phyloP scores from a whole-genome alignment of 2,113 vertebrate genomes.

The Pycnonotus jocosus region DNA sequence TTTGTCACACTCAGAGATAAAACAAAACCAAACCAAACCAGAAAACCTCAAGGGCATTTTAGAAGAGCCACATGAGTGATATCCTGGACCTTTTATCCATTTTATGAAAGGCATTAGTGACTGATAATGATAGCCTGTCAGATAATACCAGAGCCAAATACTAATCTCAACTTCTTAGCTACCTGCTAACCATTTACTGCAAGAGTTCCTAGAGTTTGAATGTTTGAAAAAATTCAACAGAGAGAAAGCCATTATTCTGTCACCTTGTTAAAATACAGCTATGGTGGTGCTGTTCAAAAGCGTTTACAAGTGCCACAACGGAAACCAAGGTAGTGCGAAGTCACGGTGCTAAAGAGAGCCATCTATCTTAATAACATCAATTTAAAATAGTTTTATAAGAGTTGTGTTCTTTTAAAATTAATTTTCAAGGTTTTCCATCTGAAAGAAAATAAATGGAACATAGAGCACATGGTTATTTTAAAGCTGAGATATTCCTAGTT shows the following conservation, averaged over 20 bases:
- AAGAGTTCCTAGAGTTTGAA: not conserved
- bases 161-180: constrained; percentile 4
- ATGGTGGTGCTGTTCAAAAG: not conserved
- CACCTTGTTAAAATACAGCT: not conserved
- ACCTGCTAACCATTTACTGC: constrained; percentile 19
- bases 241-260: not conserved
- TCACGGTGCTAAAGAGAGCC: not conserved
- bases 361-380: not conserved
- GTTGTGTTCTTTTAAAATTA: not conserved
- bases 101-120: constrained; percentile 8
- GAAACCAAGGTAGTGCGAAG: not conserved
- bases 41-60: constrained; percentile 26
- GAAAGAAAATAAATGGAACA: not conserved
- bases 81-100: constrained; percentile 32
- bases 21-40: not conserved
- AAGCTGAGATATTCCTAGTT: not conserved
- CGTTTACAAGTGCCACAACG: not conserved
- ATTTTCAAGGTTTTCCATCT: not conserved
- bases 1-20: constrained; percentile 59
- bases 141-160: constrained; percentile 17
- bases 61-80: constrained; percentile 40
- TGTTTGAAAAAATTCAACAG: not conserved
- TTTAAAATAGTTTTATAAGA: not conserved
- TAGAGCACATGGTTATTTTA: not conserved
- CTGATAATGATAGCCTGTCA: constrained; percentile 22